Conservation (phyloP, 2,888 invertebrate genomes). For the Pyrgus malvae region DNA sequence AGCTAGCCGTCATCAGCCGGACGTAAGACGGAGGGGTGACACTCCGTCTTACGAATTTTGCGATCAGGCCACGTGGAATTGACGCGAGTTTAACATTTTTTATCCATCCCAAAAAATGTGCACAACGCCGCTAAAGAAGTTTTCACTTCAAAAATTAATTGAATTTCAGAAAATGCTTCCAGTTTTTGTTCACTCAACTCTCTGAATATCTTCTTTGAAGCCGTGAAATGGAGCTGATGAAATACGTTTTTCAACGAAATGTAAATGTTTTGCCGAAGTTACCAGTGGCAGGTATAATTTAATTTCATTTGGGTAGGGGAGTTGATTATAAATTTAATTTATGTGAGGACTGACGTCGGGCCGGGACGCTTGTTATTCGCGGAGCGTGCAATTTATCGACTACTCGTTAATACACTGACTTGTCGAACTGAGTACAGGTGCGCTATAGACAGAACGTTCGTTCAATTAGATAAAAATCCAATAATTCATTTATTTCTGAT, state of each 20-base stretch:
- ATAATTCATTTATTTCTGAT: too few species aligned
- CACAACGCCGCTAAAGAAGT: too few species aligned
- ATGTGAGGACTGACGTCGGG: slow-evolving; percentile 66
- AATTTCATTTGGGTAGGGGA: slow-evolving; percentile 68
- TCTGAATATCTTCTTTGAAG: too few species aligned
- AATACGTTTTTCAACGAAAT: slow-evolving; percentile 61
- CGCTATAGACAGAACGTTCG: slow-evolving; percentile 1
- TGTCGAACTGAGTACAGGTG: slow-evolving; percentile 13
- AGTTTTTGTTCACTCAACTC: too few species aligned
- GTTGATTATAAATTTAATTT: slow-evolving; percentile 80
- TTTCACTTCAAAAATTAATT: too few species aligned
- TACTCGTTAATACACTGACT: slow-evolving; percentile 46
- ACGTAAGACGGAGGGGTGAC: too few species aligned
- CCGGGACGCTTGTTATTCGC: slow-evolving; percentile 62
- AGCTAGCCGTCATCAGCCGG: too few species aligned
- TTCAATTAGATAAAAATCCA: background rate
- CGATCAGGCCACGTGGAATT: too few species aligned
- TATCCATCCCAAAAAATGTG: too few species aligned
- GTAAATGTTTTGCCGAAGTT: slow-evolving; percentile 71
- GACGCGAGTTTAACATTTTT: too few species aligned
- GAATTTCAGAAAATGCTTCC: too few species aligned
- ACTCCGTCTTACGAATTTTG: too few species aligned
- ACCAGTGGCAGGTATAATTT: slow-evolving; percentile 72
- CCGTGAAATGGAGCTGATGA: slow-evolving; percentile 54
- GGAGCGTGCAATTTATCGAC: slow-evolving; percentile 64